These are phyloP conservation scores for Petrocephalus microphthalmus DNA, from an alignment of 2,113 vertebrate genomes.

Conservation along the genomic window DNA sequence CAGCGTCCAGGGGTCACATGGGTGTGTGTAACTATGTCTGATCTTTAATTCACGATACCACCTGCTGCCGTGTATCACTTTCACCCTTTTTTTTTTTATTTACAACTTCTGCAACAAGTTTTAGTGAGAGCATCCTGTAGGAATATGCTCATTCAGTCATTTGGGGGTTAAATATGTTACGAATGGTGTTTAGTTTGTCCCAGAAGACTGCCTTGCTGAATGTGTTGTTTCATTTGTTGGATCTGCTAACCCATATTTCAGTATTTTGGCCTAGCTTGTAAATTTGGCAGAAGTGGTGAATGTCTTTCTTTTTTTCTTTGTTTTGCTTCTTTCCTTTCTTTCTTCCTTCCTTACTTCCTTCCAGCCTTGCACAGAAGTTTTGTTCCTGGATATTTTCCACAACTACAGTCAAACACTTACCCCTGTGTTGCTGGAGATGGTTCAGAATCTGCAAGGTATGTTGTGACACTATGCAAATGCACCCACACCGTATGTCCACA, in stretches of 20 bases:
- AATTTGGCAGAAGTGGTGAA: neutral
- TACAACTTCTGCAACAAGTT: neutral
- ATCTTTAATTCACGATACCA: neutral
- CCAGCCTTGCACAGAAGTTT: slow-evolving; percentile 91
- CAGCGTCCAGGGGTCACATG: neutral
- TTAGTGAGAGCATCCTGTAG: neutral
- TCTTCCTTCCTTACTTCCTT: slow-evolving; percentile 8
- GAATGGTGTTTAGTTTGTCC: neutral
- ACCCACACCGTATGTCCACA: neutral
- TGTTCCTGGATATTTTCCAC: slow-evolving; percentile 97
- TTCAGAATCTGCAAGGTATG: slow-evolving; percentile 83
- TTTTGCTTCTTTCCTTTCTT: neutral
- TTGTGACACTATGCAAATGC: neutral
- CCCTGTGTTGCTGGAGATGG: slow-evolving; percentile 90
- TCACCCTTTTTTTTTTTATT: neutral
- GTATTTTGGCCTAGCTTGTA: neutral
- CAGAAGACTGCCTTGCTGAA: neutral
- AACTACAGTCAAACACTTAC: slow-evolving; percentile 91
- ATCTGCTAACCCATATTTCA: neutral
- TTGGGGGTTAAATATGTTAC: neutral
- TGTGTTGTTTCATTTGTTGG: neutral
- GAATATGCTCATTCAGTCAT: neutral
- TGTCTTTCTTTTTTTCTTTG: neutral
- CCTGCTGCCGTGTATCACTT: neutral
- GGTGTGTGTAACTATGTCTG: neutral